phyloP scores from a whole-genome alignment of 2,797 vertebrate genomes.

The Pygocentrus nattereri region DNA sequence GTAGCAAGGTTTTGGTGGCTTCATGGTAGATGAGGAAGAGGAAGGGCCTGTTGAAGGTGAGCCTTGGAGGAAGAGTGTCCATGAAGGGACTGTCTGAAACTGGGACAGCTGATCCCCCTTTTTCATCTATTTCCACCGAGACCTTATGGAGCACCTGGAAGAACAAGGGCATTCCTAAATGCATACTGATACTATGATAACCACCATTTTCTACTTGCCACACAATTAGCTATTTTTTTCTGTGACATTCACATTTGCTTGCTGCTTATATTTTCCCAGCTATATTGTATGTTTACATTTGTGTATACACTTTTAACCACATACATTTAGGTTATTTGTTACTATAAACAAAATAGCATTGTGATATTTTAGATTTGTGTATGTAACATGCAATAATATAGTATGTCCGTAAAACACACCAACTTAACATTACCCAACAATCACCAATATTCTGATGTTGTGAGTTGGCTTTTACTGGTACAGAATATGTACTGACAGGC shows the following conservation, averaged over 20 bases:
- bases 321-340: no score
- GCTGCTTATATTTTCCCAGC: background rate
- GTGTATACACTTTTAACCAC: no score
- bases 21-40: slow-evolving; percentile 88
- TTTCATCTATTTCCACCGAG: slow-evolving; percentile 80
- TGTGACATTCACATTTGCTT: background rate
- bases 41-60: slow-evolving; percentile 87
- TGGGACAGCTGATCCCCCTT: slow-evolving; percentile 69
- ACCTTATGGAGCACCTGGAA: slow-evolving; percentile 85
- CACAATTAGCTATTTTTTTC: background rate
- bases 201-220: background rate
- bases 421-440: background rate
- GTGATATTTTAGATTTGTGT: no score
- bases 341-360: no score
- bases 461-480: background rate
- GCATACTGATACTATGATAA: background rate
- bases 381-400: background rate
- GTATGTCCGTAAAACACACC: background rate
- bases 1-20: slow-evolving; percentile 77
- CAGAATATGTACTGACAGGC: background rate
- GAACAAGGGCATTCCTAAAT: slow-evolving; percentile 16
- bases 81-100: slow-evolving; percentile 68
- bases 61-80: slow-evolving; percentile 77
- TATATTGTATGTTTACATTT: background rate
- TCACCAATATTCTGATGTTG: background rate